Base-by-base conservation (phyloP, 2,113 vertebrate genomes). In the Hassar affinis region DNA sequence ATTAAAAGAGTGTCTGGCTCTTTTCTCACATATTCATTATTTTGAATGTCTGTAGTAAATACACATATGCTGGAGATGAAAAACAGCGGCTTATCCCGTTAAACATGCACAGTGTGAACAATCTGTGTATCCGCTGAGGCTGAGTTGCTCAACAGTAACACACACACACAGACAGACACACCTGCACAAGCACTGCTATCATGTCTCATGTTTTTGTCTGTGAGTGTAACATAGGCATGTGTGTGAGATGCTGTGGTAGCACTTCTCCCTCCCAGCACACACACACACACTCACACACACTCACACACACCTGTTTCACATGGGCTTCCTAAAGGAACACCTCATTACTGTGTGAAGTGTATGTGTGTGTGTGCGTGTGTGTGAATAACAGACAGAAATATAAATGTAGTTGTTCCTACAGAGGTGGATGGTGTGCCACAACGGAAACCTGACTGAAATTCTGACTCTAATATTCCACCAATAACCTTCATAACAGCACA, bases 141-240 rank as follows among this genome's bases (percentile, higher is more conserved):
- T 78, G 54, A 42, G 74, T 56, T 54, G 51, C 54, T 42, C 54
- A 59, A 22, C 52, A 57, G 54, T 42, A 27, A 72, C 42, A 71
- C 68, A 71, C 42, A 71, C 68, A 71, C 68, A 69, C 35, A 25
- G 52, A 61, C 35, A 61, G 54, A 45, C 59, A 61, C 56, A 79
- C 35, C 38, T 47, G 57, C 57, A 47, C 35, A 30, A 12, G 62
- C n/a, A 27, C 42, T 79, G 57, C 47, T 45, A 47, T 47, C 64
- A 27, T 38, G 68, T 64, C 61, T n/a, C 2, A 49, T 71, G 47
- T 69, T 78, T 71, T 62, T 72, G 80, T 56, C 33, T 79, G 69
- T 68, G 35, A 78, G 52, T 78, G 77, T 82, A 78, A 69, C 57
- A 82, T 59, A 79, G 54, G 79, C 52, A 42, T 30, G 62, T 52